A percentile compares a stretch with the other conserved stretches of the same genome.
These are phyloP conservation scores for Tethya wilhelma DNA, from an alignment of 37 sponge, comb jelly and placozoan species.

Conservation along the genomic window DNA sequence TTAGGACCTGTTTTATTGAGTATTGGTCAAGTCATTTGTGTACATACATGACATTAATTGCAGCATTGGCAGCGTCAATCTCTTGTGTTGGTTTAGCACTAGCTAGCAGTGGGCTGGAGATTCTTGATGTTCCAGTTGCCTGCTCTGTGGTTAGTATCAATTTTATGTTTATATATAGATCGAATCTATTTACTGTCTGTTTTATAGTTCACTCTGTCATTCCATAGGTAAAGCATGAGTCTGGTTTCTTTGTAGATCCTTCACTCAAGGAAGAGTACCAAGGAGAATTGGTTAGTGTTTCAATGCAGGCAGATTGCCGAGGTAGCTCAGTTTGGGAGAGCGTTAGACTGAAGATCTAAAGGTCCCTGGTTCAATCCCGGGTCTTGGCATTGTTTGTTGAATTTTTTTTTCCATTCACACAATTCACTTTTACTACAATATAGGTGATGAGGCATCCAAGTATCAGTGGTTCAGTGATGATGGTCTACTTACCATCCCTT, in stretches of 20 bases:
- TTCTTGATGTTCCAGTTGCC: conserved; percentile 61
- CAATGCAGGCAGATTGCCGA: background rate
- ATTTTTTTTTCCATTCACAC: background rate
- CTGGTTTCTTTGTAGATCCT: conserved; percentile 40
- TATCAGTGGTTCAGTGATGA: conserved; percentile 17
- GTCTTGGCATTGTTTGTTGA: conserved; percentile 39
- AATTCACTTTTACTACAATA: background rate
- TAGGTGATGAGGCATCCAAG: conserved; percentile 10
- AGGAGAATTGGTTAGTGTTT: conserved; percentile 1
- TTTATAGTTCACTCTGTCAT: background rate
- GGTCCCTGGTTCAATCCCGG: conserved; percentile 61
- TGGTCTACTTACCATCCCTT: conserved; percentile 52
- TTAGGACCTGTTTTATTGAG: background rate
- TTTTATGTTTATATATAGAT: background rate
- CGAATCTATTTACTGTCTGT: no score
- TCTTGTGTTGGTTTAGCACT: conserved; percentile 60
- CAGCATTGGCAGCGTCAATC: conserved; percentile 52
- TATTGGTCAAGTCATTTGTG: background rate
- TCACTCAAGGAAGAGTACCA: conserved; percentile 36
- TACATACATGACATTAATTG: background rate
- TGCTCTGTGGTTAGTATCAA: conserved; percentile 53
- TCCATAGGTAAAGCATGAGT: conserved; percentile 7
- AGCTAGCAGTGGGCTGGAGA: conserved; percentile 54
- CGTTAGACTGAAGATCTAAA: conserved; percentile 61
- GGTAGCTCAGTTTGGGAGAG: conserved; percentile 28